Base-by-base conservation (phyloP, 2,797 vertebrate species). In the Buphagus erythrorhynchus region DNA sequence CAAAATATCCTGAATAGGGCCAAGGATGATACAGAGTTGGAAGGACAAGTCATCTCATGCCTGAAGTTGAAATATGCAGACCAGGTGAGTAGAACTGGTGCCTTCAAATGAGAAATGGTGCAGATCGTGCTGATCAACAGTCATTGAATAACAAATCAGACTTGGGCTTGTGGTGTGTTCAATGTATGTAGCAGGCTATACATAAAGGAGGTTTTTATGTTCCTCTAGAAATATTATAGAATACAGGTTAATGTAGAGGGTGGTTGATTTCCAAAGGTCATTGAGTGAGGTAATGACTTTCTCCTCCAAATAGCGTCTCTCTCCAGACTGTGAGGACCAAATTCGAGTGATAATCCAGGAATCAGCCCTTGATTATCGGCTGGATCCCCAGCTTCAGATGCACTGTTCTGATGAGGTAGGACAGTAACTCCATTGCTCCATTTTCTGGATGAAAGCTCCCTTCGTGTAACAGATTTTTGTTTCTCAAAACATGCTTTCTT, bases 321-420 rank as follows among this genome's bases (percentile, higher is more conserved):
- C 99, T 76, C 97, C 99, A n/a, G 99, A 99, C 98, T 99, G 99
- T 0, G 99, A 99, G 97, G 99, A 99, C 93, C 99, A 99, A 98
- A 99, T 99, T 86, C 98, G 98, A 43, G 97, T 99, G 51, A 99
- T 99, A 86, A 98, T 99, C 81, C 99, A 99, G 97, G 99, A 99
- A 86, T 99, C 99, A 0, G 99, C 99, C 8, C 98, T 99, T 40
- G 99, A 99, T 96, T 99, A 99, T 97, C 98, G 99, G 46, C 98
- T 99, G 31, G 99, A 99, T 95, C 99, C 99, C 54, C 99, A 99
- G 90, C 98, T 99, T 46, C 99, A 99, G 98, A 98, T 99, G 65
- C 99, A 99, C 88, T 99, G 99, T 81, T 98, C 98, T 29, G 98
- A 99, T 1, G 99, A 99, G 99, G 99, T 99, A 93, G 88, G 97